phyloP scores from a whole-genome alignment of 2,888 invertebrate species.

The Aporophyla lueneburgensis region DNA sequence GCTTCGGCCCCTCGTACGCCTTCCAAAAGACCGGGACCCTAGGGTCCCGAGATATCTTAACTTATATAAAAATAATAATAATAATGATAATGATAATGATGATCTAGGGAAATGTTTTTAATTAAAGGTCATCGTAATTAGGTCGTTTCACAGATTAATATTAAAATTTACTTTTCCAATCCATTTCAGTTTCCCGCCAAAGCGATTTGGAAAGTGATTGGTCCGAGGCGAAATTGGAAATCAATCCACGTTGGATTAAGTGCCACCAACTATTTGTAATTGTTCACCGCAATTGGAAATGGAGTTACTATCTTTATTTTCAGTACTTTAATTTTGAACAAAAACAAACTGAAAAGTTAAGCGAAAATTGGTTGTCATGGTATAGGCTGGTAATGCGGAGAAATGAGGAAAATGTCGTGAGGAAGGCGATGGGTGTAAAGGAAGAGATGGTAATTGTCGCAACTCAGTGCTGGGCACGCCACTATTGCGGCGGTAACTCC shows the following conservation, averaged over 20 bases:
- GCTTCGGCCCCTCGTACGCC: too few relatives aligned
- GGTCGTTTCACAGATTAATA: constrained; percentile 15
- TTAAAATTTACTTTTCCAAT: constrained; percentile 30
- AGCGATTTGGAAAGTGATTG: neutral
- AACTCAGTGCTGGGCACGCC: too few relatives aligned
- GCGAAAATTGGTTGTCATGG: too few relatives aligned
- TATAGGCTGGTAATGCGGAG: too few relatives aligned
- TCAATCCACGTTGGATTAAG: constrained; percentile 48
- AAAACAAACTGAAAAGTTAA: neutral
- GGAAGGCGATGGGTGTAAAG: too few relatives aligned
- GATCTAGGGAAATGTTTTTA: constrained; percentile 11
- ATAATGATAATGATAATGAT: too few relatives aligned
- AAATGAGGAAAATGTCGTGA: too few relatives aligned
- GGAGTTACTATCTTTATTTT: neutral
- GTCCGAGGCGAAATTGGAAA: constrained; percentile 47
- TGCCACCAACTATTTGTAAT: constrained; percentile 24
- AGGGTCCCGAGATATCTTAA: too few relatives aligned
- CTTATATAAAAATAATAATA: too few relatives aligned
- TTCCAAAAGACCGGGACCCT: too few relatives aligned
- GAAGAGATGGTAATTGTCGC: too few relatives aligned
- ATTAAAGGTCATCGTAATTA: constrained; percentile 29
- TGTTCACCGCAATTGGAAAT: constrained; percentile 5
- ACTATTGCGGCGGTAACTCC: too few relatives aligned
- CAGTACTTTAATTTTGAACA: neutral
- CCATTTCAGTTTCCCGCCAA: constrained; percentile 17